Evolutionary conservation across 2,888 invertebrate genomes (phyloP), one percentile per base, ranked within the genome.

Genomic region (Lasioglossum vierecki): DNA sequence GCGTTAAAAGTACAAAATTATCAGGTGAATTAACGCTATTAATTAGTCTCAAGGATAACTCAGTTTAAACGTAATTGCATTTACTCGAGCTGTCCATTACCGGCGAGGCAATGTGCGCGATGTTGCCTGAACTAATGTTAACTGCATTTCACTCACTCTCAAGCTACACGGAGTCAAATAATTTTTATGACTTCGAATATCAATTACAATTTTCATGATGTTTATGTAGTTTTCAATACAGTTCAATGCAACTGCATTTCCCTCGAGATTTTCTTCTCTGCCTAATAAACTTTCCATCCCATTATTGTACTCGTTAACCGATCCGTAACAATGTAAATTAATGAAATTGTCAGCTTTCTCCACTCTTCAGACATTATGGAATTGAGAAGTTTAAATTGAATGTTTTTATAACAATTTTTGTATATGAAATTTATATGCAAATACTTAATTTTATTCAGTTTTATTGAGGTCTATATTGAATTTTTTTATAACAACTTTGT

Each of bases 11-110:
- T 68, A 39, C 39, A 39, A 70, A 41, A 41, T 41, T n/a, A 70
- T 41, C 18, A 41, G 41, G 41, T 15, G 41, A 35, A 72, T 46
- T 68, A 82, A 82, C 68, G 57, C 26, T 53, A 26, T 66, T 57
- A 68, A 82, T 41, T 76, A 41, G 57, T 41, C 18, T 30, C 0
- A 39, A 30, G 44, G 22, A 35, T 72, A 81, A 44, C 41, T 49
- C 75, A 30, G 26, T 53, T 81, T 15, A 35, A 11, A 44, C 53
- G 76, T 76, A 83, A 83, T 83, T 66, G 26, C 82, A 73, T 66
- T 66, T 57, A 70, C 70, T 35, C 49, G 46, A n/a, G n/a, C 72
- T 72, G 30, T 68, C 63, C 53, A 66, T 83, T 83, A 76, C 30
- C n/a, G 72, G 44, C 26, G 26, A 76, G 63, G 46, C 63, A 72